These are phyloP conservation scores for Falcunculus frontatus DNA, from an alignment of 2,113 vertebrate genomes.

Conservation along the genomic window DNA sequence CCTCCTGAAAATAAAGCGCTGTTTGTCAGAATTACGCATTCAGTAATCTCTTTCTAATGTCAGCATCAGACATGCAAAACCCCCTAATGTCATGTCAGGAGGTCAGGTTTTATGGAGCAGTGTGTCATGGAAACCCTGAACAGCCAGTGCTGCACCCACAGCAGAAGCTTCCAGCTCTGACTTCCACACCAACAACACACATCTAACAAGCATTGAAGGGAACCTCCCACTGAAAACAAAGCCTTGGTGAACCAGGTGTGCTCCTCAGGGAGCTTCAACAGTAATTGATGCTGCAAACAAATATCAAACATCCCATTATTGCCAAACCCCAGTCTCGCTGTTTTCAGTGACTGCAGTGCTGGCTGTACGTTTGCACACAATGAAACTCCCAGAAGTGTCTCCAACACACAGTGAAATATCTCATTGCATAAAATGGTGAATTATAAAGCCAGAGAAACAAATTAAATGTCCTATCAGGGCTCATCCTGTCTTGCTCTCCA, in stretches of 20 bases:
- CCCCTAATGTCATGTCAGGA: neutral
- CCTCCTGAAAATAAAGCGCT: constrained; percentile 13
- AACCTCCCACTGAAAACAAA: neutral
- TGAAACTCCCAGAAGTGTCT: neutral
- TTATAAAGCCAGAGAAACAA: neutral
- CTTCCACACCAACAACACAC: neutral
- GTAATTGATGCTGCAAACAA: neutral
- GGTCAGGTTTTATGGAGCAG: constrained; percentile 22
- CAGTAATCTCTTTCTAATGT: neutral
- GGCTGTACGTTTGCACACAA: neutral
- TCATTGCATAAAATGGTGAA: neutral
- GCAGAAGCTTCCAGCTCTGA: neutral
- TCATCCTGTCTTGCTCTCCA: neutral
- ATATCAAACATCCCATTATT: neutral
- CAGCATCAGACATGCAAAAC: constrained; percentile 33
- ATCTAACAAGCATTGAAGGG: neutral
- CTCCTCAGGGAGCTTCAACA: neutral
- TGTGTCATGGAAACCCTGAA: neutral
- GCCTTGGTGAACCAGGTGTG: neutral
- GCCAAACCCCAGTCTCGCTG: neutral
- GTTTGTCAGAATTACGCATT: constrained; percentile 2
- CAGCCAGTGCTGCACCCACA: neutral
- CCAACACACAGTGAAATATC: neutral
- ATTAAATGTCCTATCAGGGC: neutral
- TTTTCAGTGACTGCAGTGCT: neutral